These are phyloP conservation scores for Cyprichromis sp. DNA, from an alignment of 2,113 vertebrate genomes.

Conservation along the genomic window DNA sequence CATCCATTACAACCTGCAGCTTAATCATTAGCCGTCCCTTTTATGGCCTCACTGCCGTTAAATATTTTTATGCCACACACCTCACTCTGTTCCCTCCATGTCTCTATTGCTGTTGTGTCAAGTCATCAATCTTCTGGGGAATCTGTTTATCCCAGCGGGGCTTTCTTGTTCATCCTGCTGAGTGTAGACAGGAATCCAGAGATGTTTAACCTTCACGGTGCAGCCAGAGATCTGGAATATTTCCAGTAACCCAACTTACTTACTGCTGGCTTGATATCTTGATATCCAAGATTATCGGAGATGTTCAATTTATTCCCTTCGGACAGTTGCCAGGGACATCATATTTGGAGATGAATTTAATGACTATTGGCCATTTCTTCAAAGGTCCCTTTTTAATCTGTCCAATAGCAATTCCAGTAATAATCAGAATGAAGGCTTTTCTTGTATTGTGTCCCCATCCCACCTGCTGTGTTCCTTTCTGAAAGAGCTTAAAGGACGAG, in stretches of 20 bases:
- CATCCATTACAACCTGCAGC: not conserved
- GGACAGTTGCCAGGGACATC: not conserved
- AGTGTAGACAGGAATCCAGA: not conserved
- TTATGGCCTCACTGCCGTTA: not conserved
- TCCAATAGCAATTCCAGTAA: not conserved
- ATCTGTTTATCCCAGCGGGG: conserved; percentile 19
- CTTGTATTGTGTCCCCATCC: not conserved
- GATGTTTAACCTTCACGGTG: not conserved
- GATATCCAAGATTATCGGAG: not conserved
- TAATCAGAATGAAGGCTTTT: not conserved
- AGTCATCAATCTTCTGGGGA: conserved; percentile 31
- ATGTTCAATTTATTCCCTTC: not conserved
- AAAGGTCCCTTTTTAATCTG: not conserved
- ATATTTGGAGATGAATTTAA: not conserved
- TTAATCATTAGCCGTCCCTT: not conserved
- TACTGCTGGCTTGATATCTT: not conserved
- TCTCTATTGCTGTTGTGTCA: conserved; percentile 1
- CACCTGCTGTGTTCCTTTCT: not conserved
- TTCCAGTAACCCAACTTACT: not conserved
- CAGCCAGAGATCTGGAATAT: not conserved
- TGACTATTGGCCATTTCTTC: not conserved
- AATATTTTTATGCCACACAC: not conserved
- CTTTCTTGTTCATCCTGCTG: conserved; percentile 13
- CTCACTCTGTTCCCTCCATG: not conserved
- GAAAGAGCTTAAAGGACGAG: not conserved